Evolutionary conservation across 2,797 vertebrate species (phyloP).

Genomic region (Hemibagrus guttatus): DNA sequence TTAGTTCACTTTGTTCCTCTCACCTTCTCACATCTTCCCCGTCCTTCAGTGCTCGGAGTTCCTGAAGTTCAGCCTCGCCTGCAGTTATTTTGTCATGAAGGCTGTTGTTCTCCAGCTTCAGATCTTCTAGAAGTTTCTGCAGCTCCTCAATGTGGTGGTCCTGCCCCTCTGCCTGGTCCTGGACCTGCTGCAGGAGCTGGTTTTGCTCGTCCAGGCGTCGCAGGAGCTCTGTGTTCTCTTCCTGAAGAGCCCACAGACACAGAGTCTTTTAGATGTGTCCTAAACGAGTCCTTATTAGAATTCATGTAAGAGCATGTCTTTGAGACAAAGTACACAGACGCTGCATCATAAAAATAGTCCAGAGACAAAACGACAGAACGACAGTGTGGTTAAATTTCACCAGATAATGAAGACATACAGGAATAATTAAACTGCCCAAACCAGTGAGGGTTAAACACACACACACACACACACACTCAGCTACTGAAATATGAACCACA

Average conservation of each 20-base stretch:
- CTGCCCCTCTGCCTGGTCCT: constrained; percentile 65
- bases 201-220: constrained; percentile 70
- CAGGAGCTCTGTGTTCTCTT: constrained; percentile 65
- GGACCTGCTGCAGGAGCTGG: constrained; percentile 66
- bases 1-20: constrained; percentile 10
- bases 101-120: constrained; percentile 79
- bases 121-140: constrained; percentile 75
- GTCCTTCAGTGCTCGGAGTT: constrained; percentile 65
- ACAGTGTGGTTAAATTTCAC: background rate
- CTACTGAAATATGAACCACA: background rate
- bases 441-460: background rate
- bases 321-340: background rate
- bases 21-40: constrained; percentile 65
- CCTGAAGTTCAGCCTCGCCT: constrained; percentile 76
- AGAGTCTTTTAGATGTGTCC: background rate
- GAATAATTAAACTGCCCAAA: background rate
- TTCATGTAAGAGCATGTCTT: background rate
- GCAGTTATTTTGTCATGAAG: constrained; percentile 77
- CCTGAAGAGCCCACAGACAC: constrained; percentile 56
- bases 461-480: background rate
- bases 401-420: background rate
- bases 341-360: background rate
- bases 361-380: background rate
- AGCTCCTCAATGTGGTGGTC: constrained; percentile 76
- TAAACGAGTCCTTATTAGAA: background rate